Evolutionary conservation across 2,113 vertebrate species (phyloP), one percentile per base, ranked within the genome.

Genomic region (Osmerus eperlanus): DNA sequence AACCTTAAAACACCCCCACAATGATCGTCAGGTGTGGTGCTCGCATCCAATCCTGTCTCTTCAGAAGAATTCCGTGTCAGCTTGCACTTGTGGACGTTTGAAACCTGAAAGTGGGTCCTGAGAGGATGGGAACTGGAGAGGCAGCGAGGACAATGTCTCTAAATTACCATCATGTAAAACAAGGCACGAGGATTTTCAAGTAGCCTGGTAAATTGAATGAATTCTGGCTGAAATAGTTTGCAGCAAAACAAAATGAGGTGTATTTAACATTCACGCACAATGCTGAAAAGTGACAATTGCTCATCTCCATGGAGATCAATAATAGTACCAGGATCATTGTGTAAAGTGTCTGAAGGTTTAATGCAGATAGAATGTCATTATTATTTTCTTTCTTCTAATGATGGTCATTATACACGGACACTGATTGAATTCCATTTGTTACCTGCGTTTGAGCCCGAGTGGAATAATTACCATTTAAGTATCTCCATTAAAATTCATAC

Each of bases 391-490:
- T 96, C 95, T 97, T 94, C 96, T 99, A 99, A 99, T 98, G 97
- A 98, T 95, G 96, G 95, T 98, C 97, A 98, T 92, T 92, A 93
- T 91, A 91, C 91, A 91, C 69, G 85, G 90, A 90, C 91, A 91
- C 91, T 91, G 91, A 93, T 99, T 99, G 97, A 97, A 99, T 97
- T 98, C 95, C 96, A 99, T 98, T 98, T 99, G 95, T 98, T 99
- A 98, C 97, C 96, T 98, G 95, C 95, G 93, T 98, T 98, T 97
- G 96, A 97, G 96, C 94, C 95, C 96, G 95, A 98, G 97, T 98
- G 95, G 96, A 98, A 98, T 98, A 99, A 99, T 98, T 99, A 97
- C 95, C 96, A 99, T 98, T 99, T 99, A 98, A 98, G 97, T 98
- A 95, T 97, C 96, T 95, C 94, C 95, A 98, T 98, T 99, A 98